Conservation (phyloP, 2,888 invertebrate genomes). For the Ganaspis brasiliensis region DNA sequence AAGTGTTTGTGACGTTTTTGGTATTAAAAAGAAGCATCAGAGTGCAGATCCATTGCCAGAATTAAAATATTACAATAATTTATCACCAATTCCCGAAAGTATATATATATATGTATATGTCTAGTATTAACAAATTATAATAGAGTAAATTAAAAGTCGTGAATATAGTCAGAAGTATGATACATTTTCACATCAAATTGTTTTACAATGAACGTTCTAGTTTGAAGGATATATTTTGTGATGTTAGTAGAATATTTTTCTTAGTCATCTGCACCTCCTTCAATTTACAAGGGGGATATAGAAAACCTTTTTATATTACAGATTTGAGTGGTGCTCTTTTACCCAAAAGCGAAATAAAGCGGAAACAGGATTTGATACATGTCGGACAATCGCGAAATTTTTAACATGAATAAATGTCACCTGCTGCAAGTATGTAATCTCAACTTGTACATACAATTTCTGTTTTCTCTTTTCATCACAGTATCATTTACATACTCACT, state of each 20-base stretch:
- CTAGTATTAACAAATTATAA: constrained; percentile 30
- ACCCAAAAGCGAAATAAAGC: constrained; percentile 26
- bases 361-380: constrained; percentile 18
- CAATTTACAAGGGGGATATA: constrained; percentile 36
- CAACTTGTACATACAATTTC: constrained; percentile 50
- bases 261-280: constrained; percentile 35
- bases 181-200: constrained; percentile 39
- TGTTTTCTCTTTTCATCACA: constrained; percentile 46
- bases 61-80: constrained; percentile 37
- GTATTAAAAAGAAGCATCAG: constrained; percentile 18
- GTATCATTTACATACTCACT: constrained; percentile 35
- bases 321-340: constrained; percentile 23
- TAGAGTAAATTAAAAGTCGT: constrained; percentile 32
- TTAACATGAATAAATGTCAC: constrained; percentile 30
- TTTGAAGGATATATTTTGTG: constrained; percentile 14
- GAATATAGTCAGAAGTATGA: constrained; percentile 36
- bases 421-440: constrained; percentile 46
- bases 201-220: constrained; percentile 30
- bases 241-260: constrained; percentile 37
- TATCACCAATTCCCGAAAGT: constrained; percentile 35
- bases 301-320: constrained; percentile 40
- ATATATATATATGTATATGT: no score
- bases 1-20: constrained; percentile 27
- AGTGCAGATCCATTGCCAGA: constrained; percentile 33
- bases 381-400: constrained; percentile 18